Evolutionary conservation across 2,113 vertebrate species (phyloP), one percentile per base, ranked within the genome.

Genomic region (Phoxinus phoxinus): DNA sequence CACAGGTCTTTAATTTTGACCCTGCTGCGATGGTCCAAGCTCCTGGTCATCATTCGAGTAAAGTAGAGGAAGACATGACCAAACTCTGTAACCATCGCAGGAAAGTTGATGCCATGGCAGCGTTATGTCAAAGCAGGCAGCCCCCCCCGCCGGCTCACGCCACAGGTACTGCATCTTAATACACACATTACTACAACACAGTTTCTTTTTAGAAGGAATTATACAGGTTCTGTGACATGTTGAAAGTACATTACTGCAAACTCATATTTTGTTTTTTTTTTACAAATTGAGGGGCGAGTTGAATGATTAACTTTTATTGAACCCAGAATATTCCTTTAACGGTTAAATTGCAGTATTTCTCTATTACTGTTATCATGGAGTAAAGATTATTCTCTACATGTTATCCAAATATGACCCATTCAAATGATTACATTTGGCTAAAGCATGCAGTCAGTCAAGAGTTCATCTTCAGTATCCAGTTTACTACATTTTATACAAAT

Each of bases 91-190:
- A 97, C 93, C 97, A 98, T 92, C 94, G 96, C 48, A 94, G 97
- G 96, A 98, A 98, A 97, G 96, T 97, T 69, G 96, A 97, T 86
- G 97, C 97, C 23, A 97, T 97, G 96, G 96, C 96, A 76, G 96
- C 97, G 23, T 91, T 98, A 53, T 97, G 96, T 90, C 95, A 96
- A 77, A 97, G 96, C 92, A 97, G 97, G 95, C 96, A 94, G 85
- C 90, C 93, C 73, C 91, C 93, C 35, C 93, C 92, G 32, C 69
- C 87, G 73, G 89, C 91, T 86, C 92, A 94, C 79, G 89, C 91
- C 84, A 84, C 93, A 91, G 94, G 94, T 95, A 73, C 11, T 27
- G n/a, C 21, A n/a, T 13, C 65, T 73, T 63, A 37, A 51, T 30
- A 17, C 37, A n/a, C 23, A 73, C 37, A 17, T 10, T n/a, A 59